These are phyloP conservation scores for Noturus placidus DNA, from an alignment of 2,113 vertebrate genomes.

Conservation along the genomic window DNA sequence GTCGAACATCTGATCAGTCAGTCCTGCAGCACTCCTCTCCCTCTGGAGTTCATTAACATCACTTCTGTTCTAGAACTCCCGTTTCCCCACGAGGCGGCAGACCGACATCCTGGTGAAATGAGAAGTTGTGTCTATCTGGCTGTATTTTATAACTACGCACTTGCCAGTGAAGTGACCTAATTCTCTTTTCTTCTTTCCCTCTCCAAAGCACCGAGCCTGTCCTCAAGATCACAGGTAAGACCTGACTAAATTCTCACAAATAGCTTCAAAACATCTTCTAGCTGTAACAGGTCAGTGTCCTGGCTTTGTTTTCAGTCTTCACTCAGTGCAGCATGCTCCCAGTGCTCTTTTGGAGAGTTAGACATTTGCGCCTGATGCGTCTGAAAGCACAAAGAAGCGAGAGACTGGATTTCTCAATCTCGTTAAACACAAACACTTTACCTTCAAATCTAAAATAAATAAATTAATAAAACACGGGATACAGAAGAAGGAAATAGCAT, in stretches of 20 bases:
- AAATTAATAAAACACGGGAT: too few relatives aligned
- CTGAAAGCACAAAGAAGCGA: too few relatives aligned
- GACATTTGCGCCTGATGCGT: too few relatives aligned
- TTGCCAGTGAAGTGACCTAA: neutral
- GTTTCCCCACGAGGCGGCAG: neutral
- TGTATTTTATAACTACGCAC: neutral
- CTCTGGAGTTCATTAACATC: conserved; percentile 40
- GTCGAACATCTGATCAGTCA: neutral
- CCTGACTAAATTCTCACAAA: neutral
- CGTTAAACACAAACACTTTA: too few relatives aligned
- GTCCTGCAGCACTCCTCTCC: conserved; percentile 7
- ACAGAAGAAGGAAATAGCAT: too few relatives aligned
- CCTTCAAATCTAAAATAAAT: too few relatives aligned
- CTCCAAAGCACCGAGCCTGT: conserved; percentile 68
- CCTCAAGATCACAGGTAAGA: conserved; percentile 75
- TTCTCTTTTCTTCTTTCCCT: conserved; percentile 13
- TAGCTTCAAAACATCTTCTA: neutral
- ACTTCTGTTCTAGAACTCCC: conserved; percentile 1
- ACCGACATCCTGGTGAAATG: conserved; percentile 13
- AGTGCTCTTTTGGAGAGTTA: neutral
- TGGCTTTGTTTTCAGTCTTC: neutral
- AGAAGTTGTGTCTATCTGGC: neutral
- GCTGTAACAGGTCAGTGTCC: neutral
- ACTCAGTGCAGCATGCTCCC: neutral
- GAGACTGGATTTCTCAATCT: too few relatives aligned